phyloP scores from a whole-genome alignment of 1,140 invertebrate species.

The Euglossa dilemma region DNA sequence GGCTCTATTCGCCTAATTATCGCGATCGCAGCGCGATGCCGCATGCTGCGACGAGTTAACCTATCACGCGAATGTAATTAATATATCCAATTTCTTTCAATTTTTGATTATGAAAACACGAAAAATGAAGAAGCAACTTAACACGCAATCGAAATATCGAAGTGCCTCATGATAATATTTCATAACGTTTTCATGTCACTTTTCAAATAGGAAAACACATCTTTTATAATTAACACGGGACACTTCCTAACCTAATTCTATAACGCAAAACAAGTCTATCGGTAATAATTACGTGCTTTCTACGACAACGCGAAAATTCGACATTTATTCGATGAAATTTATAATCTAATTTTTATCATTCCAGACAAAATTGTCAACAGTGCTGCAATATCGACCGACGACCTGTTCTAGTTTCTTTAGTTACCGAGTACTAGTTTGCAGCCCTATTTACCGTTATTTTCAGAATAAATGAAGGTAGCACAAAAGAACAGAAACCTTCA shows the following conservation, averaged over 20 bases:
- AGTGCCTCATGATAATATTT: not conserved
- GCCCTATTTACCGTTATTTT: conserved; percentile 22
- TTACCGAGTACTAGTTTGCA: not conserved
- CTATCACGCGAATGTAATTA: conserved; percentile 43
- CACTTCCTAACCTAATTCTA: too few species aligned
- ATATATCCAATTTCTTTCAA: not conserved
- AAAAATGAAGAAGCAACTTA: not conserved
- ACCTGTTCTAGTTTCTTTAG: conserved; percentile 67
- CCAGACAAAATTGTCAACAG: not conserved
- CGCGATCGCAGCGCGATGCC: conserved; percentile 16
- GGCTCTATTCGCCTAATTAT: conserved; percentile 33
- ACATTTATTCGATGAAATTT: not conserved
- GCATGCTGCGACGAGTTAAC: conserved; percentile 8
- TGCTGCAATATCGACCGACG: conserved; percentile 69
- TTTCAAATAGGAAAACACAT: too few species aligned
- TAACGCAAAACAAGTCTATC: too few species aligned
- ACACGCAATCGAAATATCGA: not conserved
- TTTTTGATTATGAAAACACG: not conserved
- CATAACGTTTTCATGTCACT: not conserved
- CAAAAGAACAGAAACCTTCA: not conserved
- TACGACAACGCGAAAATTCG: too few species aligned
- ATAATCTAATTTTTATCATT: not conserved
- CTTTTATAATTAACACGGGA: too few species aligned
- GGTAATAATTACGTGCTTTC: too few species aligned
- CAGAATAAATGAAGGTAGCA: not conserved